Percentiles rank a stretch among this genome's conserved stretches.
phyloP scores from a whole-genome alignment of 1,140 invertebrate genomes.

The Anastrepha ludens region DNA sequence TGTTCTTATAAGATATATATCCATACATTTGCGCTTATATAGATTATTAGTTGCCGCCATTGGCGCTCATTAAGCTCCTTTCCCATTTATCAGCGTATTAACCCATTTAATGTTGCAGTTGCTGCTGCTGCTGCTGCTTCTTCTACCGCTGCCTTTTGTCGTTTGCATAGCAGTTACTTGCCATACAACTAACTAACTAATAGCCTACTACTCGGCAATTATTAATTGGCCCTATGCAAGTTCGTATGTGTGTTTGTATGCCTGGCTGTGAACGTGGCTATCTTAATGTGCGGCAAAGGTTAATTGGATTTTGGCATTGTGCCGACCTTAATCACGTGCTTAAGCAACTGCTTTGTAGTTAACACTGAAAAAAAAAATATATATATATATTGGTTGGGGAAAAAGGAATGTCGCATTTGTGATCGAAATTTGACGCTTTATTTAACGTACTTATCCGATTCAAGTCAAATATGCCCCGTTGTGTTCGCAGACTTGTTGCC shows the following conservation, averaged over 20 bases:
- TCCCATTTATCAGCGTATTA: slow-evolving; percentile 45
- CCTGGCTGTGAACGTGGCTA: neutral
- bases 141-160: neutral
- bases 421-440: no score
- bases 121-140: neutral
- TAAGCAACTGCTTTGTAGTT: neutral
- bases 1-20: no score
- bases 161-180: neutral
- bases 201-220: slow-evolving; percentile 36
- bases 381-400: no score
- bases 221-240: neutral
- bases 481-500: no score
- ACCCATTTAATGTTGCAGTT: slow-evolving; percentile 42
- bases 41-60: neutral
- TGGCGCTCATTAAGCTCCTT: slow-evolving; percentile 46
- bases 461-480: no score
- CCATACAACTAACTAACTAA: slow-evolving; percentile 24
- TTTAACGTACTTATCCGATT: no score
- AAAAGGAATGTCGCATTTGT: no score
- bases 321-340: slow-evolving; percentile 26
- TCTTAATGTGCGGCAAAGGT: slow-evolving; percentile 28
- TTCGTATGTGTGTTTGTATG: neutral
- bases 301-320: slow-evolving; percentile 48
- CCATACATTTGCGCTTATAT: no score
- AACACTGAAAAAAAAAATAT: no score